Evolutionary conservation across 2,113 vertebrate genomes (phyloP).

Genomic region (Monopterus albus): DNA sequence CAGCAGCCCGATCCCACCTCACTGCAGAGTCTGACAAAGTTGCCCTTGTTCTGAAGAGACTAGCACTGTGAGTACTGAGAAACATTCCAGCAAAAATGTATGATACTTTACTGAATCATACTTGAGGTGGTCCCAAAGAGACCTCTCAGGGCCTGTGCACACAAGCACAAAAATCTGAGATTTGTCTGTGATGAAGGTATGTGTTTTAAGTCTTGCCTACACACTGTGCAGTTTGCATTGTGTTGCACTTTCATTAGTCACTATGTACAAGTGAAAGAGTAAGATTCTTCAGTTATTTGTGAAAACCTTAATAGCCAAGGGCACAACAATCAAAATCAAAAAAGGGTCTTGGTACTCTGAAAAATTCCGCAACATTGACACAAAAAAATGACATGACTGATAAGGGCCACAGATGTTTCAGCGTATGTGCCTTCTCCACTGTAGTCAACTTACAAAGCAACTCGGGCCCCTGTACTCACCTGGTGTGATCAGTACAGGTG

Average conservation of each 20-base stretch:
- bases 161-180: background rate
- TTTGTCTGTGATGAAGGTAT: background rate
- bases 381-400: too few relatives aligned
- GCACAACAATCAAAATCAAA: too few relatives aligned
- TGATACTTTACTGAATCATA: too few relatives aligned
- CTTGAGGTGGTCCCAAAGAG: too few relatives aligned
- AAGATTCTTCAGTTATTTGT: background rate
- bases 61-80: conserved; percentile 90
- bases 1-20: conserved; percentile 92
- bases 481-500: too few relatives aligned
- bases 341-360: too few relatives aligned
- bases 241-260: background rate
- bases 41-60: conserved; percentile 92
- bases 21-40: conserved; percentile 94
- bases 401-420: too few relatives aligned
- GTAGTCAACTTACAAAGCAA: too few relatives aligned
- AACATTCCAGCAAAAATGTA: background rate
- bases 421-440: too few relatives aligned
- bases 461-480: too few relatives aligned
- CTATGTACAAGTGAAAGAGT: background rate
- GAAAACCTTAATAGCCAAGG: too few relatives aligned
- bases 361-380: too few relatives aligned
- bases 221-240: background rate
- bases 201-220: background rate
- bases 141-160: background rate